A percentile compares a stretch with the other conserved stretches of the same genome.
These are phyloP conservation scores for Polylopha cassiicola DNA, from an alignment of 2,888 invertebrate species.

Conservation along the genomic window DNA sequence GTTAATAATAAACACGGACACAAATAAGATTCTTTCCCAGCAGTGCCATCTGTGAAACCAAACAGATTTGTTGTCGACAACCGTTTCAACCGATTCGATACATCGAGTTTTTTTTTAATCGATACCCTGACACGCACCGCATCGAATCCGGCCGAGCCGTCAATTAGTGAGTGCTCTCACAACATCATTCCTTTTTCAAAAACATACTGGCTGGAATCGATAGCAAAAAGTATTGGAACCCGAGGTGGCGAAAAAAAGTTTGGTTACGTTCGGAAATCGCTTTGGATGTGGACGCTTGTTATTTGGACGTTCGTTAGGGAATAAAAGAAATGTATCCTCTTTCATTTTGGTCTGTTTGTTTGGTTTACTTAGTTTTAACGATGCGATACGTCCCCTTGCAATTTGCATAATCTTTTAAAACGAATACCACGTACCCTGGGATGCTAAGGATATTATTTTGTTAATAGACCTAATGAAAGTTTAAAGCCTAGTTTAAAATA, in stretches of 20 bases:
- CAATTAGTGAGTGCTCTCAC: constrained; percentile 70
- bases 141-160: constrained; percentile 53
- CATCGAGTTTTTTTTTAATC: constrained; percentile 50
- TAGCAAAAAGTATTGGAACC: constrained; percentile 43
- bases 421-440: too few species aligned
- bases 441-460: too few species aligned
- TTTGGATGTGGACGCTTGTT: constrained; percentile 51
- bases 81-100: constrained; percentile 58
- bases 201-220: constrained; percentile 58
- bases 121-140: constrained; percentile 38
- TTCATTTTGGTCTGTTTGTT: constrained; percentile 23
- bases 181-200: constrained; percentile 50
- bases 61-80: constrained; percentile 55
- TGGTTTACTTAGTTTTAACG: constrained; percentile 17
- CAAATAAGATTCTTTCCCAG: constrained; percentile 45
- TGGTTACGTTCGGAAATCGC: constrained; percentile 53
- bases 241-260: constrained; percentile 54
- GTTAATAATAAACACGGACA: too few species aligned
- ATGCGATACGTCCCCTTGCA: constrained; percentile 24
- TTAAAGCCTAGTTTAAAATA: too few species aligned
- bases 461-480: too few species aligned
- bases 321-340: constrained; percentile 36
- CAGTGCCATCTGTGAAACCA: constrained; percentile 58
- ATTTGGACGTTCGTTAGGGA: constrained; percentile 50
- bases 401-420: too few species aligned